phyloP scores from a whole-genome alignment of 2,888 invertebrate species.

The Aporophyla nigra region DNA sequence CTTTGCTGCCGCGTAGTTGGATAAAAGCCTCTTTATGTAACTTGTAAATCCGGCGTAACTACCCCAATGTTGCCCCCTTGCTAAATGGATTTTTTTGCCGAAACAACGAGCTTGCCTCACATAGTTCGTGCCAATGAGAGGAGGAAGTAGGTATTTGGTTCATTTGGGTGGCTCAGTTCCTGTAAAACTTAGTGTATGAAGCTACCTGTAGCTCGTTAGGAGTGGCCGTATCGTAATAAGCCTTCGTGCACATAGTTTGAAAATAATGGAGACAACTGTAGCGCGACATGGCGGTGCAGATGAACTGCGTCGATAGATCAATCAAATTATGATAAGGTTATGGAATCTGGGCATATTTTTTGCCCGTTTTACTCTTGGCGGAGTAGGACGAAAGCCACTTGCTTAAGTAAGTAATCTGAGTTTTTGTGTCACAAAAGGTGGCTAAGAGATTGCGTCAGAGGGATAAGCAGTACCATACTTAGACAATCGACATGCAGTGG shows the following conservation, averaged over 20 bases:
- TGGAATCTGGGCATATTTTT: neutral
- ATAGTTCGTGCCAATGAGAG: neutral
- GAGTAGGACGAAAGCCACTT: neutral
- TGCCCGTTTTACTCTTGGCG: neutral
- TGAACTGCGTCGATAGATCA: neutral
- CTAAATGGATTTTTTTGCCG: neutral
- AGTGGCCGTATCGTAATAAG: neutral
- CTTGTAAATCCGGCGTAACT: neutral
- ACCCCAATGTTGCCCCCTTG: no score
- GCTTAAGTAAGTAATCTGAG: conserved; percentile 1
- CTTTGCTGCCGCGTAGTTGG: neutral
- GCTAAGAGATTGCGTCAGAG: neutral
- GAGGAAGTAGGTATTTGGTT: neutral
- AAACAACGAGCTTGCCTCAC: neutral
- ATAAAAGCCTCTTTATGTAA: neutral
- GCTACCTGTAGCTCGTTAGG: conserved; percentile 19
- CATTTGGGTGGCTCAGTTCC: neutral
- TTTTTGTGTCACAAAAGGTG: conserved; percentile 10
- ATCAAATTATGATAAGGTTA: neutral
- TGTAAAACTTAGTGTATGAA: neutral
- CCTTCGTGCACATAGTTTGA: conserved; percentile 9
- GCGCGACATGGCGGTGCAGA: neutral
- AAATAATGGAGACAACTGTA: conserved; percentile 23
- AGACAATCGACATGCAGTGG: neutral
- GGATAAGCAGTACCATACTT: conserved; percentile 2